A percentile compares a stretch with the other conserved stretches of the same genome.
Conservation (phyloP, 1,140 invertebrate genomes). For the Asbolus verrucosus region DNA sequence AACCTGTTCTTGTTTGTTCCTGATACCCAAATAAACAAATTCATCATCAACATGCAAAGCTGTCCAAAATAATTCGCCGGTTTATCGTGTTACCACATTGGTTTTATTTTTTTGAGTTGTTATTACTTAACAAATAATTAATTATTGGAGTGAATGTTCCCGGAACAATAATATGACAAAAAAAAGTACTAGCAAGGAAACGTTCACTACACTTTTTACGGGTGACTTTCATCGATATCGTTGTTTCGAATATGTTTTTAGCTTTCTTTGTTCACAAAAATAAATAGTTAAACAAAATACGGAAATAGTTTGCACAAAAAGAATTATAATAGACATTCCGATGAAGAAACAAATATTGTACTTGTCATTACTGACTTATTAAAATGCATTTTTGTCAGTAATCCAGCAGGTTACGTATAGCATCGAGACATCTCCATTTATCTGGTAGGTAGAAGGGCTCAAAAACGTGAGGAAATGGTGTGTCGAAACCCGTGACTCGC, state of each 20-base stretch:
- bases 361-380: slow-evolving; percentile 26
- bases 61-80: neutral
- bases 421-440: slow-evolving; percentile 91
- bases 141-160: slow-evolving; percentile 29
- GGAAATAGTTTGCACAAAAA: slow-evolving; percentile 5
- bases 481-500: slow-evolving; percentile 96
- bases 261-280: slow-evolving; percentile 24
- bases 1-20: slow-evolving; percentile 16
- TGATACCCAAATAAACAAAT: slow-evolving; percentile 2
- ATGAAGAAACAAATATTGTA: slow-evolving; percentile 11
- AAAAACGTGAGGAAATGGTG: slow-evolving; percentile 96
- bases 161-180: slow-evolving; percentile 32
- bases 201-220: slow-evolving; percentile 22
- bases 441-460: slow-evolving; percentile 97
- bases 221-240: slow-evolving; percentile 27
- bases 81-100: slow-evolving; percentile 13
- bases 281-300: slow-evolving; percentile 9
- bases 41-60: slow-evolving; percentile 11
- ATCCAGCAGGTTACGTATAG: slow-evolving; percentile 80
- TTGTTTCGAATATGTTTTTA: no score
- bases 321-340: slow-evolving; percentile 8
- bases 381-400: slow-evolving; percentile 69
- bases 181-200: slow-evolving; percentile 25
- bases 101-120: neutral
- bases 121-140: slow-evolving; percentile 39